Evolutionary conservation across 2,113 vertebrate genomes (phyloP).

Genomic region (Archocentrus centrarchus): DNA sequence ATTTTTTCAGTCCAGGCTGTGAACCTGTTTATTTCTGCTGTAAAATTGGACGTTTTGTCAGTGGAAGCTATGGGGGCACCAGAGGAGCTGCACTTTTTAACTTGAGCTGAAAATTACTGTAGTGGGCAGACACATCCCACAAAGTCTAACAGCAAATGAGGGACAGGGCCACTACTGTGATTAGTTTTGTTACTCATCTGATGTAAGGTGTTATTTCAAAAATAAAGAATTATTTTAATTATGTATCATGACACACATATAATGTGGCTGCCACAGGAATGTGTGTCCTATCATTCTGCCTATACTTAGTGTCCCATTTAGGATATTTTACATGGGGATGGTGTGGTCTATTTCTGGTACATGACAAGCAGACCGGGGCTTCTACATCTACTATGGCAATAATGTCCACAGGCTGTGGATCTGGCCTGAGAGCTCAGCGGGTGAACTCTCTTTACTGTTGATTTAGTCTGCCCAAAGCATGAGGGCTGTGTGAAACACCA

Average conservation of each 20-base stretch:
- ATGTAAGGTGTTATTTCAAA: not conserved
- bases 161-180: too few species aligned
- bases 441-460: constrained; percentile 30
- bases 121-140: not conserved
- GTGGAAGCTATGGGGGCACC: too few species aligned
- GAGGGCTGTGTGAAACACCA: not conserved
- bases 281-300: not conserved
- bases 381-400: constrained; percentile 43
- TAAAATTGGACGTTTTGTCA: not conserved
- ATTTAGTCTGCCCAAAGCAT: not conserved
- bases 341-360: constrained; percentile 31
- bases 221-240: not conserved
- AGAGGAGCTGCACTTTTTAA: not conserved
- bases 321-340: constrained; percentile 9
- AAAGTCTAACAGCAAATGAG: not conserved
- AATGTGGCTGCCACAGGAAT: not conserved
- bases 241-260: not conserved
- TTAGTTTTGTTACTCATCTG: not conserved
- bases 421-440: constrained; percentile 2
- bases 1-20: not conserved
- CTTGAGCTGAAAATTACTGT: not conserved
- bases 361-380: constrained; percentile 21
- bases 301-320: not conserved
- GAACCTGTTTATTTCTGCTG: not conserved
- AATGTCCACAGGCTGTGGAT: constrained; percentile 32